Evolutionary conservation across 1,140 invertebrate genomes (phyloP).

Genomic region (Drosophila sulfurigaster): DNA sequence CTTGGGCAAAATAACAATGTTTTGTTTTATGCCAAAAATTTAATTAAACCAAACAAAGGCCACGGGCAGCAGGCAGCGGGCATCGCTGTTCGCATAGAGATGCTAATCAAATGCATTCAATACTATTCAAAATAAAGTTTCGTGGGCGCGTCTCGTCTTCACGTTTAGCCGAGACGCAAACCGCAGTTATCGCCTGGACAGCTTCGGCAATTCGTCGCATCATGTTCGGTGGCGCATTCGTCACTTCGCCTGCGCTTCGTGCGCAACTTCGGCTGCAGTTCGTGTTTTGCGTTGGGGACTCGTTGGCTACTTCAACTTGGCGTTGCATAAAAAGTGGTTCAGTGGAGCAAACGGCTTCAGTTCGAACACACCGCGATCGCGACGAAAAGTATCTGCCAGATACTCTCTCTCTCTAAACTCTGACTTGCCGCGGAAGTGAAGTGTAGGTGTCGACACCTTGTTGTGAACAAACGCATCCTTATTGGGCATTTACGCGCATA

Average conservation of each 20-base stretch:
- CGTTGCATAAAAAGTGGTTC: conserved; percentile 82
- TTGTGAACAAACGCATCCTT: conserved; percentile 18
- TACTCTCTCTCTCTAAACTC: neutral
- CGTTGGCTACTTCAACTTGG: conserved; percentile 65
- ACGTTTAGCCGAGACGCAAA: conserved; percentile 43
- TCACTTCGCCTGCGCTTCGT: conserved; percentile 9
- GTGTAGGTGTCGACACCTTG: conserved; percentile 46
- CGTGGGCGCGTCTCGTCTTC: conserved; percentile 20
- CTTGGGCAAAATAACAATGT: conserved; percentile 15
- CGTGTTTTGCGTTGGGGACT: conserved; percentile 4
- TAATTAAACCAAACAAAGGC: conserved; percentile 57
- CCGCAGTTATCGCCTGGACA: conserved; percentile 41
- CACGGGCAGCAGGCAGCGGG: conserved; percentile 41
- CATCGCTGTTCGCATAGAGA: conserved; percentile 41
- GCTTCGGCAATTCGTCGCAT: conserved; percentile 11
- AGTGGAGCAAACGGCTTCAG: conserved; percentile 83
- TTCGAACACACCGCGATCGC: conserved; percentile 62
- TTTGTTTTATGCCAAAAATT: conserved; percentile 37
- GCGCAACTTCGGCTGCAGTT: neutral
- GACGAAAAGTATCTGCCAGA: conserved; percentile 26
- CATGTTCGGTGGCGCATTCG: neutral
- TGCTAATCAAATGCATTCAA: conserved; percentile 51
- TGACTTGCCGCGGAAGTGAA: conserved; percentile 60
- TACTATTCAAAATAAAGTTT: conserved; percentile 12
- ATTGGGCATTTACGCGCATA: neutral